phyloP scores from a whole-genome alignment of 2,888 invertebrate genomes.

The Aphelenchoides bicaudatus region DNA sequence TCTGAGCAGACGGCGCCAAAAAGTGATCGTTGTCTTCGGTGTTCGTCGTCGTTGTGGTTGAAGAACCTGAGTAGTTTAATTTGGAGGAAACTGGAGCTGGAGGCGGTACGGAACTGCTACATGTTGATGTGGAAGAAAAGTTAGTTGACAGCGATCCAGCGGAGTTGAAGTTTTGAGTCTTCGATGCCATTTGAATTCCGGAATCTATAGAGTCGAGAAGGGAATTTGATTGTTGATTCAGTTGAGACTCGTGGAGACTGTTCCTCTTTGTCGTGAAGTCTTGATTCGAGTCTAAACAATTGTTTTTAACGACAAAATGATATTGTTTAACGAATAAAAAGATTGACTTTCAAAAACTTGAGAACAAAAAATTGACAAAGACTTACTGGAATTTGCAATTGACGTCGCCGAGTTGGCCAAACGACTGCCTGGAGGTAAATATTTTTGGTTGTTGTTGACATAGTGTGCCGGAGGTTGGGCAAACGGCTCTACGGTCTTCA shows the following conservation, averaged over 20 bases:
- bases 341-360: background rate
- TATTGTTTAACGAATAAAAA: background rate
- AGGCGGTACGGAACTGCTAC: slow-evolving; percentile 12
- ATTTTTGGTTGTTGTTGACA: too few species aligned
- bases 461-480: too few species aligned
- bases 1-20: slow-evolving; percentile 21
- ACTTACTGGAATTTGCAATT: background rate
- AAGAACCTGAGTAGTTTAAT: slow-evolving; percentile 16
- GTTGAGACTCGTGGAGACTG: slow-evolving; percentile 12
- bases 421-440: background rate
- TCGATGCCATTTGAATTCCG: slow-evolving; percentile 14
- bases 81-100: slow-evolving; percentile 16
- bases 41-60: slow-evolving; percentile 15
- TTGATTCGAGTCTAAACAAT: background rate
- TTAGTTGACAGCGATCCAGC: background rate
- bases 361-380: too few species aligned
- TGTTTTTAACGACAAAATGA: background rate
- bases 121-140: background rate
- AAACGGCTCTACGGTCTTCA: too few species aligned
- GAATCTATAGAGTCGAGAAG: slow-evolving; percentile 15
- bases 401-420: background rate
- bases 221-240: slow-evolving; percentile 6
- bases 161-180: background rate
- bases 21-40: slow-evolving; percentile 15
- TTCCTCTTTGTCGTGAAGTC: background rate